These are phyloP conservation scores for Melanargia galathea DNA, from an alignment of 2,888 invertebrate species.

Conservation along the genomic window DNA sequence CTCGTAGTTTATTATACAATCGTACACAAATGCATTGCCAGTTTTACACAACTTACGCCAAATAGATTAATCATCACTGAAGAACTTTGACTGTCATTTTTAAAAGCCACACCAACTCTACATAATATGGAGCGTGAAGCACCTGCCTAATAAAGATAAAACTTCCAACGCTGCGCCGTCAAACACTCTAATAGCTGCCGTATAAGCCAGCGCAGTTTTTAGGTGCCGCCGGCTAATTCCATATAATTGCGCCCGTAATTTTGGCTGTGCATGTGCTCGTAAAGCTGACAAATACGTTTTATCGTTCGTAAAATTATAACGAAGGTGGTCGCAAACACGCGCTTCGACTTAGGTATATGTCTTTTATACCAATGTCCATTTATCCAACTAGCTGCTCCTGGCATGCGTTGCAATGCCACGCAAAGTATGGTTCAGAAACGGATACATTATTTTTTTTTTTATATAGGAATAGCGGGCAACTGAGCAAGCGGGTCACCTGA, in stretches of 20 bases:
- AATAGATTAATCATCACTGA: too few relatives aligned
- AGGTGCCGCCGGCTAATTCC: constrained; percentile 39
- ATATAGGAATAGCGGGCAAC: too few relatives aligned
- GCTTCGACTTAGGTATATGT: neutral
- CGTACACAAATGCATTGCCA: too few relatives aligned
- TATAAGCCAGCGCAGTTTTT: constrained; percentile 26
- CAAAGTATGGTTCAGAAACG: too few relatives aligned
- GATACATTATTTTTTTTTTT: too few relatives aligned
- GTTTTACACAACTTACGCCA: too few relatives aligned
- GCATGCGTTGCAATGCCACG: too few relatives aligned
- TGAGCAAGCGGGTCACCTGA: too few relatives aligned
- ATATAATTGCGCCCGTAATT: constrained; percentile 40
- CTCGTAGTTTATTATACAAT: too few relatives aligned
- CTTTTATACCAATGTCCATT: too few relatives aligned
- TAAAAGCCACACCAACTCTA: neutral
- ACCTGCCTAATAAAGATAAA: constrained; percentile 26
- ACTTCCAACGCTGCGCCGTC: constrained; percentile 28
- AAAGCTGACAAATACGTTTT: constrained; percentile 37
- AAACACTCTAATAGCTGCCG: constrained; percentile 20
- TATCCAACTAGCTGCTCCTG: too few relatives aligned
- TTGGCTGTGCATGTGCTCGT: constrained; percentile 35
- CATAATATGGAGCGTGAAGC: neutral
- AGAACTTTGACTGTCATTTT: too few relatives aligned
- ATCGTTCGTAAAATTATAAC: constrained; percentile 41
- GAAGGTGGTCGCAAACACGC: constrained; percentile 7